Conservation (phyloP, 2,888 invertebrate species). For the Tetragonula carbonaria region DNA sequence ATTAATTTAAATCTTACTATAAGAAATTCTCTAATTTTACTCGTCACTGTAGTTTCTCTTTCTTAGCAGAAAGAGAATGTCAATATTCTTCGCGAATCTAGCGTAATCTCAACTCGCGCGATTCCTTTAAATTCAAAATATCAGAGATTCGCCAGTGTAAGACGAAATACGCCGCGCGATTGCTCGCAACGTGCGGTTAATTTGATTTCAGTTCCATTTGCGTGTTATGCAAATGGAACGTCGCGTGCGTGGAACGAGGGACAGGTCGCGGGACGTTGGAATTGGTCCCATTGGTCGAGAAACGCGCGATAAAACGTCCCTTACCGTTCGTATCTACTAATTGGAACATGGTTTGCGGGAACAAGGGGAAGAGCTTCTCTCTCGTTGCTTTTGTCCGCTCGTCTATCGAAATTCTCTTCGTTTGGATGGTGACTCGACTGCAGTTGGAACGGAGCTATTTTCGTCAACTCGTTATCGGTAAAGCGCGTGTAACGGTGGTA, state of each 20-base stretch:
- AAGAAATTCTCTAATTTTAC: too few relatives aligned
- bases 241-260: constrained; percentile 29
- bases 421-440: neutral
- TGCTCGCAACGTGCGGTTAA: constrained; percentile 48
- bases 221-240: constrained; percentile 61
- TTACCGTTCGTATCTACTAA: constrained; percentile 34
- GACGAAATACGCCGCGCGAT: neutral
- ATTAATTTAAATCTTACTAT: too few relatives aligned
- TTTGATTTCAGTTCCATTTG: constrained; percentile 46
- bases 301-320: constrained; percentile 38
- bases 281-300: constrained; percentile 23
- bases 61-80: too few relatives aligned
- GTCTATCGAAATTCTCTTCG: constrained; percentile 6
- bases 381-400: constrained; percentile 10
- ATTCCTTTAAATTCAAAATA: neutral
- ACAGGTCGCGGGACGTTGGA: constrained; percentile 3
- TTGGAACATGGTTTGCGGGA: constrained; percentile 27
- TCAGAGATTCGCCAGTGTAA: neutral
- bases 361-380: neutral
- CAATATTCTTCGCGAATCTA: too few relatives aligned
- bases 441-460: neutral
- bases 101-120: neutral
- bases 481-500: constrained; percentile 42
- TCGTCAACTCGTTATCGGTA: constrained; percentile 21
- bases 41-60: too few relatives aligned